A percentile compares a stretch with the other conserved stretches of the same genome.
These are phyloP conservation scores for Antigone vipio DNA, from an alignment of 2,113 vertebrate species.

Conservation along the genomic window DNA sequence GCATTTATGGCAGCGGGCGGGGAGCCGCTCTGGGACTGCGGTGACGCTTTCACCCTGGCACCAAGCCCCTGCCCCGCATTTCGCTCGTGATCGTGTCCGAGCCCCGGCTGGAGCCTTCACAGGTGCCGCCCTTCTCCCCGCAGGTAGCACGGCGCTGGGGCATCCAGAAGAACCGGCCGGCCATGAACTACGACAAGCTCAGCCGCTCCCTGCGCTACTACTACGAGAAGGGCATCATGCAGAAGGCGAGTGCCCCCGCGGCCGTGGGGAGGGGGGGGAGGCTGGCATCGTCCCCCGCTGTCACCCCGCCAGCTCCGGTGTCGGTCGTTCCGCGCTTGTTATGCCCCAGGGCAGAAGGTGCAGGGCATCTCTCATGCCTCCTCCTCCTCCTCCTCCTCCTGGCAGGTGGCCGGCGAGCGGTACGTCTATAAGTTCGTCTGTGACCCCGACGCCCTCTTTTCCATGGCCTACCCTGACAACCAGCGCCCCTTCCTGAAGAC, in stretches of 20 bases:
- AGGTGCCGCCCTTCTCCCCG: background rate
- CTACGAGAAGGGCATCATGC: constrained; percentile 99
- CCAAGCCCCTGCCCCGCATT: accelerated
- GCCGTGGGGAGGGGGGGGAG: accelerated
- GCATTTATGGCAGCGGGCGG: accelerated
- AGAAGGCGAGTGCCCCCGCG: constrained; percentile 79
- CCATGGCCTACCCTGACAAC: constrained; percentile 97
- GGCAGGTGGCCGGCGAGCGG: constrained; percentile 90
- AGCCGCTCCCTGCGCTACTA: constrained; percentile 97
- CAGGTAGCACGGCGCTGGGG: constrained; percentile 97
- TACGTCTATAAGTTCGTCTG: constrained; percentile 98
- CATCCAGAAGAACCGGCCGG: constrained; percentile 95
- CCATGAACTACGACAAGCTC: constrained; percentile 98
- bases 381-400: background rate
- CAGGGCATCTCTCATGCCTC: background rate
- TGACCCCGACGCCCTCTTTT: constrained; percentile 93
- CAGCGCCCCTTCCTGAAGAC: constrained; percentile 92
- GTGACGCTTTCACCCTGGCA: background rate
- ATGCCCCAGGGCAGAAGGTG: accelerated
- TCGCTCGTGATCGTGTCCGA: accelerated
- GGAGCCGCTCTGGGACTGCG: accelerated
- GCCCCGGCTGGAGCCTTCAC: background rate
- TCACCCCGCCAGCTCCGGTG: accelerated
- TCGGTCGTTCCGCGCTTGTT: accelerated
- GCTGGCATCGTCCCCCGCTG: accelerated